Conservation (phyloP, 2,888 invertebrate genomes). For the Chrysomela aeneicollis region DNA sequence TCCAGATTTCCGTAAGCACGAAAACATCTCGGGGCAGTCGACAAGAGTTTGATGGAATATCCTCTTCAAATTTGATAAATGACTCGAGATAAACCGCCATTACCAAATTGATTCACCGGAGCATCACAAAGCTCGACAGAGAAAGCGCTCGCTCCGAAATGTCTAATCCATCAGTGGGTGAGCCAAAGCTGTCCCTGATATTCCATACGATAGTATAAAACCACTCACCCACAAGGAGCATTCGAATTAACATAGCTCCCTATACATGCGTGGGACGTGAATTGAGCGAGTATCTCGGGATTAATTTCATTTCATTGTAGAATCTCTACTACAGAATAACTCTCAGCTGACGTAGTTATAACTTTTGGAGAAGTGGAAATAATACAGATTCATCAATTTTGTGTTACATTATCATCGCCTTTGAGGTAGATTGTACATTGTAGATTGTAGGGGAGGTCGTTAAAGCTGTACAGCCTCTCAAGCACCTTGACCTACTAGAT, state of each 20-base stretch:
- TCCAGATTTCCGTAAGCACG: neutral
- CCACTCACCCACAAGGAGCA: neutral
- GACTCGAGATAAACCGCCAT: neutral
- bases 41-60: neutral
- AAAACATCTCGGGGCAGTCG: neutral
- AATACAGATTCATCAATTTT: too few species aligned
- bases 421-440: too few species aligned
- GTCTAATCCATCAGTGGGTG: neutral
- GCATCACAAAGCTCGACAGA: neutral
- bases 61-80: constrained; percentile 2
- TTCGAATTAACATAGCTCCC: neutral
- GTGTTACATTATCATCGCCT: too few species aligned
- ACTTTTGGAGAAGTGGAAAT: too few species aligned
- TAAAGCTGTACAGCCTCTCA: too few species aligned
- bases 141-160: neutral
- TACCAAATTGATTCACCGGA: neutral
- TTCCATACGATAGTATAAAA: neutral
- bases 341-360: too few species aligned
- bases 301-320: too few species aligned
- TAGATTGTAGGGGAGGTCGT: too few species aligned
- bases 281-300: too few species aligned
- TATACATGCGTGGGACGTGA: neutral
- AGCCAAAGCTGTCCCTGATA: neutral
- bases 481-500: too few species aligned
- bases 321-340: too few species aligned